A percentile compares a stretch with the other conserved stretches of the same genome.
Evolutionary conservation across 2,797 vertebrate genomes (phyloP).

Genomic region (Meda fulgida): DNA sequence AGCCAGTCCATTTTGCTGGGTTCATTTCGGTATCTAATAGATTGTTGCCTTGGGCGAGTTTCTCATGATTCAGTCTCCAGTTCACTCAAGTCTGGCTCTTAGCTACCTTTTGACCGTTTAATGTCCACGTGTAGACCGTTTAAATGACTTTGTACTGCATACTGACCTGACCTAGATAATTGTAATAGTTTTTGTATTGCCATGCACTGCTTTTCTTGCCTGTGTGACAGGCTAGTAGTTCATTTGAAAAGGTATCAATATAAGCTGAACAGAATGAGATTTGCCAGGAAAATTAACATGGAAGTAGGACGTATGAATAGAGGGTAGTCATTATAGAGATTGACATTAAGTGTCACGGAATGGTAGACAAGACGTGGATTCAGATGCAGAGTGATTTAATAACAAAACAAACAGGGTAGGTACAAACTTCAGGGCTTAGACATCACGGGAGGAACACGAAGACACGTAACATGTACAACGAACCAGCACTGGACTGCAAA

Average conservation of each 20-base stretch:
- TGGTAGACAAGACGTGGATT: no score
- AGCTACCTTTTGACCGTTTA: constrained; percentile 30
- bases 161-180: constrained; percentile 24
- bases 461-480: no score
- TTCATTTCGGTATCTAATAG: constrained; percentile 34
- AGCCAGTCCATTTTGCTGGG: constrained; percentile 1
- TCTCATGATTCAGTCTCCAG: constrained; percentile 31
- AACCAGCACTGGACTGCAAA: no score
- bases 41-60: constrained; percentile 42
- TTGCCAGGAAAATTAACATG: constrained; percentile 14
- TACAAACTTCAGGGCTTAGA: no score
- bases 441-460: no score
- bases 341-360: constrained; percentile 41
- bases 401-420: no score
- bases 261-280: constrained; percentile 9
- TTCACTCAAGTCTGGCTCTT: constrained; percentile 20
- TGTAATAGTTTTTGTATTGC: not conserved
- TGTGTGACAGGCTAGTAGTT: constrained; percentile 26
- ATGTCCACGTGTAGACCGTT: constrained; percentile 4
- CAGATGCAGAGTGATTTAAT: no score
- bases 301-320: not conserved
- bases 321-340: constrained; percentile 29
- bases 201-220: not conserved
- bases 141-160: not conserved
- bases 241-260: constrained; percentile 5